These are phyloP conservation scores for Cheracebus regulus DNA, from an alignment of 2,797 vertebrate species.

Conservation along the genomic window DNA sequence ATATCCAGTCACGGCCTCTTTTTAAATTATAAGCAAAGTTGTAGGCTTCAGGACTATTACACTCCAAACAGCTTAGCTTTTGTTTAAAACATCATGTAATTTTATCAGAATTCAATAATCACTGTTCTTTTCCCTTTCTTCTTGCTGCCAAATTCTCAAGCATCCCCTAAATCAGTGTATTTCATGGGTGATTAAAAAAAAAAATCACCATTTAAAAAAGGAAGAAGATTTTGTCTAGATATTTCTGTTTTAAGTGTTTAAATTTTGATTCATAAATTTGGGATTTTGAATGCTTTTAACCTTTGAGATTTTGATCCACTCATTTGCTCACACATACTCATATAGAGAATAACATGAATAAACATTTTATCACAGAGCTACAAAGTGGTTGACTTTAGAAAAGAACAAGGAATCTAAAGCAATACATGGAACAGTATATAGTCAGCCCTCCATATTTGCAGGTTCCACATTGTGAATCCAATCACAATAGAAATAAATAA, in stretches of 20 bases:
- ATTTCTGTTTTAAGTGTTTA: not conserved
- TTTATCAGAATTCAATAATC: not conserved
- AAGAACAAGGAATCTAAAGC: not conserved
- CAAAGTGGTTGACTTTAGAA: not conserved
- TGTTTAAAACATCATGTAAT: not conserved
- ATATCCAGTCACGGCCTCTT: not conserved
- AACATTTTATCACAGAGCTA: not conserved
- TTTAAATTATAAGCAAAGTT: not conserved
- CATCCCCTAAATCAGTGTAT: not conserved
- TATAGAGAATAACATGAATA: not conserved
- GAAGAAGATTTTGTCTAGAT: not conserved
- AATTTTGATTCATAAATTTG: not conserved
- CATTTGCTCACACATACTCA: not conserved
- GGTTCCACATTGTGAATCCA: not conserved
- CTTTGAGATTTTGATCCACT: not conserved
- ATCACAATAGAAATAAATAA: not conserved
- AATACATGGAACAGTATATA: not conserved
- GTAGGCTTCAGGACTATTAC: not conserved
- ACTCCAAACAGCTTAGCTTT: not conserved
- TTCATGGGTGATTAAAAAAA: not conserved
- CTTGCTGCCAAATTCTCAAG: not conserved
- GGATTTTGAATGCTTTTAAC: not conserved
- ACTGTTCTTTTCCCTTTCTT: rapidly evolving
- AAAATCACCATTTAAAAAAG: not conserved
- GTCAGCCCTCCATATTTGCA: not conserved